phyloP scores from a whole-genome alignment of 2,113 vertebrate species.

The Phoxinus phoxinus region DNA sequence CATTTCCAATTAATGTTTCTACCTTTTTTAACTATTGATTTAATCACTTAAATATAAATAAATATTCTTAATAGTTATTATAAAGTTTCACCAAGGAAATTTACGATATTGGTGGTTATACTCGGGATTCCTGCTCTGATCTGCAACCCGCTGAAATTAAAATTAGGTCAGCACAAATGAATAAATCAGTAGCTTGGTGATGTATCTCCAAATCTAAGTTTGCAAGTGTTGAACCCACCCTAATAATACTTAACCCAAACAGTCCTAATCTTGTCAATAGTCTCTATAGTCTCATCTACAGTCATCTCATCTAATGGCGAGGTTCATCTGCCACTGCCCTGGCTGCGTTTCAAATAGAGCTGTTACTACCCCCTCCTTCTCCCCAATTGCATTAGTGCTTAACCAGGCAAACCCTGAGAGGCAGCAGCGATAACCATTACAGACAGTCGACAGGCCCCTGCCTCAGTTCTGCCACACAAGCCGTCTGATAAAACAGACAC shows the following conservation, averaged over 20 bases:
- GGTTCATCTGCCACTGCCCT: constrained; percentile 28
- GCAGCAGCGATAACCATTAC: constrained; percentile 42
- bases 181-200: background rate
- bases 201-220: background rate
- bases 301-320: background rate
- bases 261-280: background rate
- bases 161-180: background rate
- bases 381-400: constrained; percentile 58
- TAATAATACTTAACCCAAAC: background rate
- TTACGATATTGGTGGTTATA: background rate
- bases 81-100: no score
- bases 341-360: constrained; percentile 44
- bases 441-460: constrained; percentile 53
- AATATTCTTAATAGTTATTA: no score
- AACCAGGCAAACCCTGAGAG: constrained; percentile 58
- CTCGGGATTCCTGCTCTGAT: background rate
- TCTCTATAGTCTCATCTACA: constrained; percentile 20
- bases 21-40: no score
- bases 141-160: background rate
- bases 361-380: constrained; percentile 14
- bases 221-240: background rate
- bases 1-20: no score
- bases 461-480: constrained; percentile 33
- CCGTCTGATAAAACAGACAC: constrained; percentile 50
- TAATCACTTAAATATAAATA: no score